Percentiles rank a stretch among this genome's conserved stretches.
Evolutionary conservation across 64 coral and sea anemone genomes (phyloP).

Genomic region (Anthopleura sola): DNA sequence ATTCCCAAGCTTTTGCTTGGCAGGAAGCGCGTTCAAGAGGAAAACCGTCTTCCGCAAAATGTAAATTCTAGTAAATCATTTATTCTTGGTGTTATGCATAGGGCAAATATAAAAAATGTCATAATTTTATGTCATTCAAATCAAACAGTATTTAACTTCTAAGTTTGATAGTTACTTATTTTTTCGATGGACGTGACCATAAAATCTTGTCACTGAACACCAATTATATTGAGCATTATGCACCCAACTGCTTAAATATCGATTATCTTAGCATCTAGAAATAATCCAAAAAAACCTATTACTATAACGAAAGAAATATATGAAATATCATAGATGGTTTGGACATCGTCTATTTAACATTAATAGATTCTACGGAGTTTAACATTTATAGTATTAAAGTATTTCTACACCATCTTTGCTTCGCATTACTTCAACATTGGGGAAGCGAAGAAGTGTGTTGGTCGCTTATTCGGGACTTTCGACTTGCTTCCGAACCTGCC

Average conservation of each 20-base stretch:
- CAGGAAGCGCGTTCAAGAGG: neutral
- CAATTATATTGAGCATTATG: neutral
- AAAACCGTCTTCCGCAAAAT: neutral
- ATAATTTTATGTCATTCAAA: neutral
- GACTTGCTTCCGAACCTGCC: slow-evolving; percentile 96
- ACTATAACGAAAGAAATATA: neutral
- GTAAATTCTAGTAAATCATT: neutral
- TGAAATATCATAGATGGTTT: neutral
- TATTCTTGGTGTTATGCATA: neutral
- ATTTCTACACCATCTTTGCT: neutral
- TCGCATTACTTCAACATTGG: slow-evolving; percentile 83
- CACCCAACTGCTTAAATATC: neutral
- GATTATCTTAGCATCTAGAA: neutral
- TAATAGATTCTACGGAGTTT: neutral
- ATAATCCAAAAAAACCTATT: neutral
- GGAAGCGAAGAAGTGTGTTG: slow-evolving; percentile 93
- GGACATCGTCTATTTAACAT: neutral
- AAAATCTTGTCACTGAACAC: neutral
- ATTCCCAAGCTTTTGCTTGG: neutral
- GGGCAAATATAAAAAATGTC: neutral
- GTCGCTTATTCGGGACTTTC: slow-evolving; percentile 87
- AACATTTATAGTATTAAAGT: neutral
- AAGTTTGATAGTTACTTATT: neutral
- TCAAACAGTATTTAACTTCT: neutral
- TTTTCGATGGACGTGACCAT: neutral